phyloP scores from a whole-genome alignment of 2,888 invertebrate genomes.

The Thecocarcelia acutangulata region DNA sequence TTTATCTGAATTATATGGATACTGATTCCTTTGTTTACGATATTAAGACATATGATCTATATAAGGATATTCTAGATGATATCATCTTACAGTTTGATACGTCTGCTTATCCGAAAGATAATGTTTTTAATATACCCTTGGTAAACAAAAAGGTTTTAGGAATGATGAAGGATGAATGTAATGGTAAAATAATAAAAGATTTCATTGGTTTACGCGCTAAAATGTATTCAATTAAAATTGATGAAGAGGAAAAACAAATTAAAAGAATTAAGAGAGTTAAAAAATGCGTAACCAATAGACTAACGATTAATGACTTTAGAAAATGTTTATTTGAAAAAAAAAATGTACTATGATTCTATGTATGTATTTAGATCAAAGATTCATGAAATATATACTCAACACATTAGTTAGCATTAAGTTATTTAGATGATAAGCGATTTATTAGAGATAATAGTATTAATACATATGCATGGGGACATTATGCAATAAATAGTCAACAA shows the following conservation, averaged over 20 bases:
- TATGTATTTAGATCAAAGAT: background rate
- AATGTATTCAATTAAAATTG: conserved; percentile 23
- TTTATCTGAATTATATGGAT: conserved; percentile 61
- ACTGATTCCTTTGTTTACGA: conserved; percentile 27
- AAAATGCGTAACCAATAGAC: conserved; percentile 2
- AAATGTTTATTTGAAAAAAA: conserved; percentile 19
- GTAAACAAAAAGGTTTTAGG: conserved; percentile 51
- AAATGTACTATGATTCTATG: conserved; percentile 3
- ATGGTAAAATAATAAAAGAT: no score
- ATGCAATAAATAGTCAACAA: conserved; percentile 21
- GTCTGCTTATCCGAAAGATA: conserved; percentile 72
- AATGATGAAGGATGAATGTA: no score
- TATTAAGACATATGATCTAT: conserved; percentile 49
- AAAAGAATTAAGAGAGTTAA: conserved; percentile 11
- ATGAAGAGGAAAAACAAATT: conserved; percentile 25
- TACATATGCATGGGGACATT: conserved; percentile 38
- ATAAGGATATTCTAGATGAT: conserved; percentile 55
- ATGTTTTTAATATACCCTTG: conserved; percentile 71
- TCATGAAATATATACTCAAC: conserved; percentile 16
- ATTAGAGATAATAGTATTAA: conserved; percentile 30
- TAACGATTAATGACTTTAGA: conserved; percentile 19
- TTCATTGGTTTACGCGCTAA: no score
- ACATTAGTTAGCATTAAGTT: no score
- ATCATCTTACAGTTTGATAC: conserved; percentile 74
- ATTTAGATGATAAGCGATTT: conserved; percentile 37